Evolutionary conservation across 2,888 invertebrate species (phyloP).

Genomic region (Drosophila atripex): DNA sequence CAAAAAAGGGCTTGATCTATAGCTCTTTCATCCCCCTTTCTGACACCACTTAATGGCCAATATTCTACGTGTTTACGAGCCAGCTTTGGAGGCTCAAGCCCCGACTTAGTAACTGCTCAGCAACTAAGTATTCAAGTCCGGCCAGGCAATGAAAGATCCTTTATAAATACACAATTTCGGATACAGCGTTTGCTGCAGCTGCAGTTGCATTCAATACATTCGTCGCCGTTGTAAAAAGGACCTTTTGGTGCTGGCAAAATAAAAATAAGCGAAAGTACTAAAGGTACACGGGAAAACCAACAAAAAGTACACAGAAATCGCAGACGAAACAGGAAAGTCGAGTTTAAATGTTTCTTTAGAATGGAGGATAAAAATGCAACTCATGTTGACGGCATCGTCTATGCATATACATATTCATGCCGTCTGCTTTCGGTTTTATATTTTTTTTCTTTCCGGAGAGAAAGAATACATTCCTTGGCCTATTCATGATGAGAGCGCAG

Average conservation of each 20-base stretch:
- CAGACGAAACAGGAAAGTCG: slow-evolving; percentile 41
- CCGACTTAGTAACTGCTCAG: slow-evolving; percentile 26
- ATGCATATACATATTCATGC: slow-evolving; percentile 30
- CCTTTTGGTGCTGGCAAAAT: slow-evolving; percentile 20
- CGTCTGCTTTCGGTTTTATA: slow-evolving; percentile 22
- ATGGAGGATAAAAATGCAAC: slow-evolving; percentile 40
- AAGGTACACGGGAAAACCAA: slow-evolving; percentile 29
- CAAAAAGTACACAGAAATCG: slow-evolving; percentile 26
- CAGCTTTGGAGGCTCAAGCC: slow-evolving; percentile 39
- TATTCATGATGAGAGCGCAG: slow-evolving; percentile 32
- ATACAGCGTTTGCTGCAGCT: slow-evolving; percentile 26
- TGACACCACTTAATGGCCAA: slow-evolving; percentile 41
- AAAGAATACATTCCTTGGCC: slow-evolving; percentile 39
- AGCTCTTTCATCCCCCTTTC: slow-evolving; percentile 25
- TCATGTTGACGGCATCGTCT: slow-evolving; percentile 32
- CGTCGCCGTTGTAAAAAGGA: slow-evolving; percentile 17
- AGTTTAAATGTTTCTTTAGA: slow-evolving; percentile 45
- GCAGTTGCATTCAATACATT: slow-evolving; percentile 36
- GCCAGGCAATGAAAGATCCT: slow-evolving; percentile 25
- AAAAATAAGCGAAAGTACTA: slow-evolving; percentile 14
- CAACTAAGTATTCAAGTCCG: slow-evolving; percentile 32
- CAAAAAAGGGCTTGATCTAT: slow-evolving; percentile 60
- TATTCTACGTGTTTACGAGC: slow-evolving; percentile 55
- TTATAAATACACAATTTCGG: slow-evolving; percentile 35
- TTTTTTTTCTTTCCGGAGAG: slow-evolving; percentile 20